Evolutionary conservation across 2,797 vertebrate genomes (phyloP), one percentile per base, ranked within the genome.

Genomic region (Caiman crocodilus): DNA sequence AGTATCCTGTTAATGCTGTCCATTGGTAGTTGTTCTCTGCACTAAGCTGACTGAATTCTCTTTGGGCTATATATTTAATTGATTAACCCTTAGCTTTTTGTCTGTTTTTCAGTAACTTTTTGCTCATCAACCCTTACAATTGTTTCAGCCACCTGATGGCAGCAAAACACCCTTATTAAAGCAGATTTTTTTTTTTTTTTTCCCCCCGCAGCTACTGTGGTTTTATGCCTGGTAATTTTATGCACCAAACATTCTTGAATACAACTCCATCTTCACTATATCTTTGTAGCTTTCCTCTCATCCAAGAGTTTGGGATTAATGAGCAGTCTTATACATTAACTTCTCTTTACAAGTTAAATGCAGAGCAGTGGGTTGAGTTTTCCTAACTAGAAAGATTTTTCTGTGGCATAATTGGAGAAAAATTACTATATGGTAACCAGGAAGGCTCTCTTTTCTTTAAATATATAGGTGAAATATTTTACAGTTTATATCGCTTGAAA

Each of bases 71-170:
- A 50, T 73, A 16, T 73, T 32, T 25, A 61, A 73, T 16, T 50
- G 35, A 73, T 73, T 42, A 42, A 35, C 88, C 21, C 50, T 84
- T 79, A 32, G 11, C 14, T 4, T 59, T 14, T 59, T 14, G 7
- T 1, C 30, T 7, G 0, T 11, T 74, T 59, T 16, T 86, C 21
- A 9, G 20, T 71, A 65, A 30, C 21, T 79, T 69, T 56, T 92
- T 79, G 71, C 78, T 76, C 84, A 55, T 17, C 1, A 0, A 17
- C 20, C 58, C 84, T 73, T 90, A 55, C 15, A 9, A 2, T 55
- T 32, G 57, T 42, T 74, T 75, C 87, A 87, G 73, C 95, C 95
- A 85, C 92, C 78, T 95, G 94, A 69, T 96, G 95, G 94, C 93
- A 90, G 83, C 77, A 60, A 76, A 5, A 75, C 80, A 30, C 82